Evolutionary conservation across 2,113 vertebrate species (phyloP).

Genomic region (Psittacula cyanocephala): DNA sequence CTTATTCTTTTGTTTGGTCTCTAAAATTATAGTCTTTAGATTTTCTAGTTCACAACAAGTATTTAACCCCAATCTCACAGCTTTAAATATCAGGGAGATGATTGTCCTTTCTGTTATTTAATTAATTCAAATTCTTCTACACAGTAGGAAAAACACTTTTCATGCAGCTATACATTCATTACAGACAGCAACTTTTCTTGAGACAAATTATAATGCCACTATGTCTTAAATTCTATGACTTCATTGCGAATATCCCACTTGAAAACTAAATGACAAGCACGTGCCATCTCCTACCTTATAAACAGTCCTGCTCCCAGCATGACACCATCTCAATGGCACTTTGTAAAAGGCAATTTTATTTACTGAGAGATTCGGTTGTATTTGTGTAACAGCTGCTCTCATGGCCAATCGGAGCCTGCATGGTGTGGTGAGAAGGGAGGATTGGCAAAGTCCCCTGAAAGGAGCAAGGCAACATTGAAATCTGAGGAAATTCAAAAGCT

Average conservation of each 20-base stretch:
- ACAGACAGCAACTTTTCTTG: neutral
- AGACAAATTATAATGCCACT: neutral
- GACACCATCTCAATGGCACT: conserved; percentile 60
- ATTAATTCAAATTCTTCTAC: neutral
- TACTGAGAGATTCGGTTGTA: conserved; percentile 66
- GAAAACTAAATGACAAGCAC: conserved; percentile 21
- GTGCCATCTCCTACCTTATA: conserved; percentile 79
- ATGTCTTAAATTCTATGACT: neutral
- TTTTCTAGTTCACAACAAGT: neutral
- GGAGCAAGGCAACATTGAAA: conserved; percentile 73
- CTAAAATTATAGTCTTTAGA: neutral
- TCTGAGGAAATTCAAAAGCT: conserved; percentile 69
- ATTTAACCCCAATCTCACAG: neutral
- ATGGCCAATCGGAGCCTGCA: conserved; percentile 76
- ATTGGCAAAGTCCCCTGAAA: conserved; percentile 50
- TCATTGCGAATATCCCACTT: neutral
- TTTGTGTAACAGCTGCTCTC: conserved; percentile 62
- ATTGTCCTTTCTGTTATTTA: neutral
- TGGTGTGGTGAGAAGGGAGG: neutral
- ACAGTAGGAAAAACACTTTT: neutral
- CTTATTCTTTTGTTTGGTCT: neutral
- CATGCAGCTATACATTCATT: neutral
- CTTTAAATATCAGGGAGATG: neutral
- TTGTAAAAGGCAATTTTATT: conserved; percentile 66
- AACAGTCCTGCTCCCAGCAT: conserved; percentile 64